Evolutionary conservation across 2,113 vertebrate genomes (phyloP).

Genomic region (Heterocephalus glaber): DNA sequence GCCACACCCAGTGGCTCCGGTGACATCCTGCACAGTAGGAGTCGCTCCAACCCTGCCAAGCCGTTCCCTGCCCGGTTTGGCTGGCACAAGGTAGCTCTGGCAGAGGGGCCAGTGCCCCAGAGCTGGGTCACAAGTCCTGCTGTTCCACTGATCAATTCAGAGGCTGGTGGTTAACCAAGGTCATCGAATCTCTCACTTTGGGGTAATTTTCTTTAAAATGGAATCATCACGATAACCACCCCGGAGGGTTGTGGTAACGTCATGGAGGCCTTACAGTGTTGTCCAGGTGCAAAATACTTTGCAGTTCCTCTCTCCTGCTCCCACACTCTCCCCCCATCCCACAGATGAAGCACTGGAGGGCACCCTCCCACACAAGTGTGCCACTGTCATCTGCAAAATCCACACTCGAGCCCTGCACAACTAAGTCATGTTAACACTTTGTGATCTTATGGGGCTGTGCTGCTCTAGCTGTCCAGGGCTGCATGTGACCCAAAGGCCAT

Average conservation of each 20-base stretch:
- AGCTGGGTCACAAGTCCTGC: not conserved
- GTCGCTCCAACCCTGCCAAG: not conserved
- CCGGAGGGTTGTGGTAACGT: not conserved
- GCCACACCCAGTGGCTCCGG: not conserved
- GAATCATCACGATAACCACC: not conserved
- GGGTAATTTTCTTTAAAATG: not conserved
- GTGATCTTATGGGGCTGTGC: too few species aligned
- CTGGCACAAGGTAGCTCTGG: not conserved
- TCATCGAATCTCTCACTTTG: not conserved
- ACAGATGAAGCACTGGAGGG: too few species aligned
- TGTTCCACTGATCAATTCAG: not conserved
- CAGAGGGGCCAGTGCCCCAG: not conserved
- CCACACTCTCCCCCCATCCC: too few species aligned
- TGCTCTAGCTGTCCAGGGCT: too few species aligned
- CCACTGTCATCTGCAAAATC: too few species aligned
- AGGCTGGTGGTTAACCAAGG: not conserved
- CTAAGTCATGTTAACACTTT: too few species aligned
- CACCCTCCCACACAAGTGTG: too few species aligned
- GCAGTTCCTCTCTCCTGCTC: not conserved
- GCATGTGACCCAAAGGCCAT: too few species aligned
- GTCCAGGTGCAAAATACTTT: not conserved
- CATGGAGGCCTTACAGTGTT: not conserved
- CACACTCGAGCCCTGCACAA: too few species aligned
- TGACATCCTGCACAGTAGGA: not conserved
- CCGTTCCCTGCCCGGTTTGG: not conserved